These are phyloP conservation scores for Mimumesa dahlbomi DNA, from an alignment of 2,888 invertebrate genomes.

Conservation along the genomic window DNA sequence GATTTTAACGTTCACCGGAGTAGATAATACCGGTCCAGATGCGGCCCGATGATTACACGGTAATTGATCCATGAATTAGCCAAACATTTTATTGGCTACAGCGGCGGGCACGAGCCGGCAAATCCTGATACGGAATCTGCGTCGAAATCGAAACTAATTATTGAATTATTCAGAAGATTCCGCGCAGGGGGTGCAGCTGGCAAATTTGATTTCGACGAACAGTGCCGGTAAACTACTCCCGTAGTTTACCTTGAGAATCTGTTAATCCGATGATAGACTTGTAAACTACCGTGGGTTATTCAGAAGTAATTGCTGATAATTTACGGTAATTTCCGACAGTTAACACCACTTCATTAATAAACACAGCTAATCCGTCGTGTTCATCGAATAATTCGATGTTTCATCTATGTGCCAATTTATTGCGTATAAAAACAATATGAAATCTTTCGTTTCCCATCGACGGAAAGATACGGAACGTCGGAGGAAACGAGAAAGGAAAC, in stretches of 20 bases:
- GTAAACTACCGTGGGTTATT: no score
- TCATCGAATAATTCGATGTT: no score
- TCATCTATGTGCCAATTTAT: neutral
- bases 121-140: neutral
- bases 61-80: slow-evolving; percentile 35
- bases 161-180: slow-evolving; percentile 36
- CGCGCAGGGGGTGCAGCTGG: slow-evolving; percentile 1
- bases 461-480: no score
- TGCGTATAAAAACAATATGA: slow-evolving; percentile 13
- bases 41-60: slow-evolving; percentile 7
- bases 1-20: slow-evolving; percentile 9
- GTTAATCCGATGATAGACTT: no score
- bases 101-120: neutral
- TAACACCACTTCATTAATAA: no score
- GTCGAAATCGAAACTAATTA: slow-evolving; percentile 30
- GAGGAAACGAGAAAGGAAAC: no score
- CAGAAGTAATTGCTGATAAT: no score
- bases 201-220: slow-evolving; percentile 14
- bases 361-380: no score
- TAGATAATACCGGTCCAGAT: slow-evolving; percentile 3
- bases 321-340: no score
- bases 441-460: slow-evolving; percentile 19
- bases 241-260: slow-evolving; percentile 1
- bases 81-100: slow-evolving; percentile 11
- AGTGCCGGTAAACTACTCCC: neutral